Evolutionary conservation across 2,888 invertebrate species (phyloP), one percentile per base, ranked within the genome.

Genomic region (Cybosia mesomella): DNA sequence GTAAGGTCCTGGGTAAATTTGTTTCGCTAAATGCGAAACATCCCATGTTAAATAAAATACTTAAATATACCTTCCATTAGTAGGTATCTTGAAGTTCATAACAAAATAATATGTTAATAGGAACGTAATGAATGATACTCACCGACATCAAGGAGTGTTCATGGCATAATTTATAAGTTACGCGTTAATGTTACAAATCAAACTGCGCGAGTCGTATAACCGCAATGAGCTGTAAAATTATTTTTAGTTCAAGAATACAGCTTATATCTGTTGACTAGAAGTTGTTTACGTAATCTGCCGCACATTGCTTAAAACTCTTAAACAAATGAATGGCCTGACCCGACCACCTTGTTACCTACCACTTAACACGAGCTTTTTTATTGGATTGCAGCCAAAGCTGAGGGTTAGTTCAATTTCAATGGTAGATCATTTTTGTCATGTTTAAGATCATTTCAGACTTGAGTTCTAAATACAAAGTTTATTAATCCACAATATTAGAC

Each of bases 261-360:
- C 64, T 80, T 81, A 81, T 77, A 75, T 65, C 61, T 65, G 62
- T 66, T 24, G 58, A 11, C 62, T 76, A 67, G 62, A 68, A 67
- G 63, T 73, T 77, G 72, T 83, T 84, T 83, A 82, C 79, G 76
- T 83, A 83, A 84, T 80, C 64, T 76, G 66, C 62, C 63, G 64
- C 65, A 68, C 66, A 83, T 79, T 82, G 77, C 82, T 84, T 86
- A 84, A 85, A 87, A 85, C 83, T 83, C 70, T 77, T 18, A 49
- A 49, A 80, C 71, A 85, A 84, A 87, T 87, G 88, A 87, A 81
- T 81, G 86, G 86, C 86, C 89, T 79, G 64, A 75, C 74, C 64
- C 69, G 67, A 58, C 62, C 36, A 71, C 68, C 70, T 70, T 71
- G 74, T 11, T 54, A 54, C 54, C 54, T 54, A 24, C 28, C 60